These are phyloP conservation scores for Musca vetustissima DNA, from an alignment of 1,140 invertebrate species.

Conservation along the genomic window DNA sequence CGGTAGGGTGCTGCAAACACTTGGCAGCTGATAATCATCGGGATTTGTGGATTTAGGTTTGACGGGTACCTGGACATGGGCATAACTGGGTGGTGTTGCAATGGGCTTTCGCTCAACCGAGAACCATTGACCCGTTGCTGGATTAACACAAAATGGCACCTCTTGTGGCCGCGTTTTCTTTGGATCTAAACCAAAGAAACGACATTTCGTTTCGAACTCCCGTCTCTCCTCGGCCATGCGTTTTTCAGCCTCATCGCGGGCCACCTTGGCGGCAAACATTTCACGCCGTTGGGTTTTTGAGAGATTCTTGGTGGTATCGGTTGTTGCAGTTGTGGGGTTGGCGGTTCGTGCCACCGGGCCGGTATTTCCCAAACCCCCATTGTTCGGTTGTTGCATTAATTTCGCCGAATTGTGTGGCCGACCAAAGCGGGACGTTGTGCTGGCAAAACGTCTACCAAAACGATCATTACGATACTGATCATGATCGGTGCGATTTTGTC, in stretches of 20 bases:
- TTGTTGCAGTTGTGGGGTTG: background rate
- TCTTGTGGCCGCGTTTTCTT: slow-evolving; percentile 61
- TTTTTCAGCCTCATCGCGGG: slow-evolving; percentile 68
- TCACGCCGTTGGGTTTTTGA: slow-evolving; percentile 61
- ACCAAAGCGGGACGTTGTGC: slow-evolving; percentile 24
- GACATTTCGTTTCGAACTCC: slow-evolving; percentile 64
- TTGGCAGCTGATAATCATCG: slow-evolving; percentile 55
- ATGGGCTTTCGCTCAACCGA: slow-evolving; percentile 49
- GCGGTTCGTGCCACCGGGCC: too few relatives aligned
- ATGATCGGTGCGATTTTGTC: slow-evolving; percentile 34
- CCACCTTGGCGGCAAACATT: slow-evolving; percentile 72
- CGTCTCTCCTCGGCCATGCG: slow-evolving; percentile 65
- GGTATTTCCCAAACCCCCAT: too few relatives aligned
- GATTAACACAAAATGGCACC: slow-evolving; percentile 65
- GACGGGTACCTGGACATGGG: slow-evolving; percentile 39
- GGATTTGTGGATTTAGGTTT: slow-evolving; percentile 44
- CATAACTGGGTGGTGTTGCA: slow-evolving; percentile 51
- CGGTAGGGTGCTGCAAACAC: slow-evolving; percentile 67
- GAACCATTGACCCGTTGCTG: slow-evolving; percentile 64
- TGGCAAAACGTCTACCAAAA: slow-evolving; percentile 37
- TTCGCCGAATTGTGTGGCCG: slow-evolving; percentile 8
- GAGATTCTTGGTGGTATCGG: slow-evolving; percentile 28
- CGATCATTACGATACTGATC: slow-evolving; percentile 57
- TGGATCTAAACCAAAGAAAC: slow-evolving; percentile 64
- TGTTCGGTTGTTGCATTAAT: background rate